Evolutionary conservation across 1,140 invertebrate genomes (phyloP).

Genomic region (Sesamia nonagrioides): DNA sequence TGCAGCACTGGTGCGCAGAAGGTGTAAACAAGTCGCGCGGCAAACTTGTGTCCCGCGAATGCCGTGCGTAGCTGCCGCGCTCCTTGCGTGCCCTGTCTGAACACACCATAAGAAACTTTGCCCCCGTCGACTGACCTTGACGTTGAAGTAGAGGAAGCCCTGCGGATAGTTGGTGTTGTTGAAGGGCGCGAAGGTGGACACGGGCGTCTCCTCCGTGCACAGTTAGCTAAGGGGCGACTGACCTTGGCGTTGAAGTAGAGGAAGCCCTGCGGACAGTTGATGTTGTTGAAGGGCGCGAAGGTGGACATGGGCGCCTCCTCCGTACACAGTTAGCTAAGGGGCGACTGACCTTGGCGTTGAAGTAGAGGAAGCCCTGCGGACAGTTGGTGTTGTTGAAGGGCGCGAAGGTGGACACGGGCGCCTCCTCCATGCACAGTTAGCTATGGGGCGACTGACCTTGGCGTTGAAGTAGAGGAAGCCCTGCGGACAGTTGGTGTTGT

Average conservation of each 20-base stretch:
- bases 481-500: conserved; percentile 98
- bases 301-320: conserved; percentile 90
- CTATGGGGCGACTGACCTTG: conserved; percentile 88
- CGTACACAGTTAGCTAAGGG: conserved; percentile 91
- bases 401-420: conserved; percentile 91
- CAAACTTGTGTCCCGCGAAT: too few relatives aligned
- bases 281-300: conserved; percentile 98
- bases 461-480: conserved; percentile 98
- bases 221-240: conserved; percentile 45
- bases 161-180: too few relatives aligned
- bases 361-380: conserved; percentile 98
- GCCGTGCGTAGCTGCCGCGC: too few relatives aligned
- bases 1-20: too few relatives aligned
- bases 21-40: too few relatives aligned
- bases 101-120: too few relatives aligned
- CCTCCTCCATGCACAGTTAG: conserved; percentile 95
- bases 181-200: too few relatives aligned
- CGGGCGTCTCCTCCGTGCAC: too few relatives aligned
- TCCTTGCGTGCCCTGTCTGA: too few relatives aligned
- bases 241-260: conserved; percentile 97
- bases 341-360: conserved; percentile 93
- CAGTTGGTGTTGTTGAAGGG: conserved; percentile 99
- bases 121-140: too few relatives aligned
- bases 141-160: too few relatives aligned
- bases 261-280: conserved; percentile 98